Evolutionary conservation across 53 echinoderm and acorn worm species (phyloP).

Genomic region (Apostichopus leukothele): DNA sequence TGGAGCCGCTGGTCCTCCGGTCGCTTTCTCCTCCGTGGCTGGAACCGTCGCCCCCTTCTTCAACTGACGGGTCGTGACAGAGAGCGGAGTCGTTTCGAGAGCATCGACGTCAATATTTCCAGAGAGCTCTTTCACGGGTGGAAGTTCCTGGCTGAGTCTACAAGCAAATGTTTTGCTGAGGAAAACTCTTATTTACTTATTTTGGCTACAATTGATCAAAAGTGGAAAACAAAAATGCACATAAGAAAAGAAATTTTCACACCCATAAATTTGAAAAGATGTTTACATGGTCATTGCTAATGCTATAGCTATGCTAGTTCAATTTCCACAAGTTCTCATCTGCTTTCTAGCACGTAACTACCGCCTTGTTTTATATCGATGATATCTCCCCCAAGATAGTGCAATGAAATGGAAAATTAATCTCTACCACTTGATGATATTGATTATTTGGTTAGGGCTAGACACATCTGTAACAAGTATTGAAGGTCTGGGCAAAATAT

Average conservation of each 20-base stretch:
- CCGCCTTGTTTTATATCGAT: background rate
- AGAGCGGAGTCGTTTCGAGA: conserved; percentile 84
- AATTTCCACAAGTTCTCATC: too few species aligned
- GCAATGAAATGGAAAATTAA: too few species aligned
- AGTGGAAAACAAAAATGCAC: background rate
- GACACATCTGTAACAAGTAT: too few species aligned
- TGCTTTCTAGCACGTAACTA: background rate
- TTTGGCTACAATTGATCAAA: too few species aligned
- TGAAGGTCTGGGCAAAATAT: too few species aligned
- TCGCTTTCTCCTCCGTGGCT: conserved; percentile 74
- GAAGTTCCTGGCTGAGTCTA: conserved; percentile 90
- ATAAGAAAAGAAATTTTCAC: background rate
- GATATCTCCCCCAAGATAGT: too few species aligned
- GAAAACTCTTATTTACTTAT: background rate
- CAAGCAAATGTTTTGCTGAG: background rate
- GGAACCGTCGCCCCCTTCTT: conserved; percentile 72
- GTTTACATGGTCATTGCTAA: too few species aligned
- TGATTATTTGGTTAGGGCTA: too few species aligned
- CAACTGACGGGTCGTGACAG: conserved; percentile 73
- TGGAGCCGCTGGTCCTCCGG: conserved; percentile 10
- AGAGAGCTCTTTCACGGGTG: conserved; percentile 80
- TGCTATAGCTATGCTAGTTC: too few species aligned
- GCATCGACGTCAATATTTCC: conserved; percentile 79
- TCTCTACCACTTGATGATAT: too few species aligned
- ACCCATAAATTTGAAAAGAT: background rate